Conservation (phyloP, 1,140 invertebrate genomes). For the Phthorimaea operculella region DNA sequence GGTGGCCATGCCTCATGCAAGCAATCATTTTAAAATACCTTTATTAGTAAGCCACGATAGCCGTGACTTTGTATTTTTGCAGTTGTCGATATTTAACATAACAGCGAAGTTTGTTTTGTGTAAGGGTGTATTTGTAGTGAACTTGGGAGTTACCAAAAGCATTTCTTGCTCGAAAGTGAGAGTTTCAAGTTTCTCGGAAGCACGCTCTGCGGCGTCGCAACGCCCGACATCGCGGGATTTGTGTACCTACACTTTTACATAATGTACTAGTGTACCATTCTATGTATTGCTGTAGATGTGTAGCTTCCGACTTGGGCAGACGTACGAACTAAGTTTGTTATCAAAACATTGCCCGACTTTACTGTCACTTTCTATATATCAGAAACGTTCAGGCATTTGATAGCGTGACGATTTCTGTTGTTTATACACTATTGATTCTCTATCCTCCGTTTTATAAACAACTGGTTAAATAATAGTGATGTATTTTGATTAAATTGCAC, state of each 20-base stretch:
- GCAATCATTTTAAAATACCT: too few relatives aligned
- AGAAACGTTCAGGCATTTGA: neutral
- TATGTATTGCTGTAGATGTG: neutral
- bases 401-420: neutral
- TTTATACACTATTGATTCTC: too few relatives aligned
- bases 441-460: neutral
- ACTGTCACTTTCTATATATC: neutral
- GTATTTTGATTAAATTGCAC: neutral
- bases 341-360: neutral
- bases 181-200: constrained; percentile 49
- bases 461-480: neutral
- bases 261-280: constrained; percentile 1
- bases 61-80: too few relatives aligned
- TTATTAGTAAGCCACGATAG: too few relatives aligned
- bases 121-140: constrained; percentile 28
- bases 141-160: constrained; percentile 38
- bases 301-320: neutral
- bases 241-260: constrained; percentile 12
- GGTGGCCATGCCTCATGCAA: too few relatives aligned
- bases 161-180: constrained; percentile 56
- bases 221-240: constrained; percentile 34
- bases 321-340: neutral
- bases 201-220: constrained; percentile 30
- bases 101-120: too few relatives aligned
- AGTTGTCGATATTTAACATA: too few relatives aligned